These are phyloP conservation scores for Anagrus nilaparvatae DNA, from an alignment of 1,140 invertebrate species.

Conservation along the genomic window DNA sequence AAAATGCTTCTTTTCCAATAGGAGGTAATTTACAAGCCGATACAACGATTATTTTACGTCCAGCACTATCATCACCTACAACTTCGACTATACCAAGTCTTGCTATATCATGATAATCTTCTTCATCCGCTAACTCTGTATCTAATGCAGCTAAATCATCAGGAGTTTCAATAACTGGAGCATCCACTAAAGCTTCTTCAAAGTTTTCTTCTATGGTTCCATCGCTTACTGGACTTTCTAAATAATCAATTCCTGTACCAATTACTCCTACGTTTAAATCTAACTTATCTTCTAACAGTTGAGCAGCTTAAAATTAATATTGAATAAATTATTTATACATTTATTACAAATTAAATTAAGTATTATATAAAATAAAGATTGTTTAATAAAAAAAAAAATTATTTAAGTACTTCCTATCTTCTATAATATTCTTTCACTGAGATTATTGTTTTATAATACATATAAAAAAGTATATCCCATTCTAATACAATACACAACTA, in stretches of 20 bases:
- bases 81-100: conserved; percentile 81
- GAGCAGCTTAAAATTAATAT: conserved; percentile 26
- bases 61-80: conserved; percentile 81
- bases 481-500: too few relatives aligned
- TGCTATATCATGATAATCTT: conserved; percentile 65
- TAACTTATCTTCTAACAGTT: conserved; percentile 47
- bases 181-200: conserved; percentile 74
- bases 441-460: too few relatives aligned
- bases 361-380: too few relatives aligned
- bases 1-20: conserved; percentile 58
- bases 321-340: too few relatives aligned
- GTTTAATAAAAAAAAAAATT: too few relatives aligned
- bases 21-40: conserved; percentile 89
- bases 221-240: conserved; percentile 72
- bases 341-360: too few relatives aligned
- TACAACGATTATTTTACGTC: conserved; percentile 89
- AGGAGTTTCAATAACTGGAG: conserved; percentile 43
- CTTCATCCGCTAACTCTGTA: conserved; percentile 42
- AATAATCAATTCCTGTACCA: conserved; percentile 45
- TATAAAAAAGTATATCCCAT: too few relatives aligned
- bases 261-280: conserved; percentile 36
- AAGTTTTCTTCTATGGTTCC: conserved; percentile 89
- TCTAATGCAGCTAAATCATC: conserved; percentile 38
- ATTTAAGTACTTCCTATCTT: too few relatives aligned
- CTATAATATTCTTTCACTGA: too few relatives aligned